Base-by-base conservation (phyloP, 2,797 vertebrate species). In the Channallabes apus region DNA sequence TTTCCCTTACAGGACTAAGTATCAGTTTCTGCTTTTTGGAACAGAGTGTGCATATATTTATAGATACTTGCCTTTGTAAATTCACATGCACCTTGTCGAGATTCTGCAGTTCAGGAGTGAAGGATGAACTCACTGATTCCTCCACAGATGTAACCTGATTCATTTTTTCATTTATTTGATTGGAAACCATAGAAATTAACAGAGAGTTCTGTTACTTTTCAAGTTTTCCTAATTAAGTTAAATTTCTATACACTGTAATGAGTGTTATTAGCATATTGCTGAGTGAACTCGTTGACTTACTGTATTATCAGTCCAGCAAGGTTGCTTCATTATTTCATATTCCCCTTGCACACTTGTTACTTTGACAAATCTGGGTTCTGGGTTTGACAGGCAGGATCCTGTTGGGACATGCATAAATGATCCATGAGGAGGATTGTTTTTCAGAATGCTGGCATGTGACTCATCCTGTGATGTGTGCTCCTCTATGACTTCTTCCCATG, bases 51-150 rank as follows among this genome's bases (percentile, higher is more conserved):
- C 24, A 6, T 78, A 20, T 32, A 29, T 20, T 59, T 76, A 76
- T 54, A 32, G 29, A 46, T 32, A 84, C 84, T 80, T 81, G 59
- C 84, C 84, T 85, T 81, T 85, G 78, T 73, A 85, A 56, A 18
- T 62, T 51, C 29, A 9, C 35, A 59, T n/a, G 27, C 68, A 38
- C 46, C 46, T 32, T 54, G 29, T 41, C 64, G 77, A 51, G 27
- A 38, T 29, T 54, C 58, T 14, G 22, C 14, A 35, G 29, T 72
- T 54, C 64, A 15, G 67, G 17, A n/a, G 58, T 29, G 32, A 71
- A 41, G 3, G 67, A n/a, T 58, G 75, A 54, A 41, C 27, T 29
- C 59, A 38, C 38, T 54, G 56, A 22, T 56, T 80, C 38, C 4
- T 85, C 58, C 20, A 41, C 27, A 27, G 68, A 38, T 1, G 14